Evolutionary conservation across 2,113 vertebrate species (phyloP), one percentile per base, ranked within the genome.

Genomic region (Xenopus laevis): DNA sequence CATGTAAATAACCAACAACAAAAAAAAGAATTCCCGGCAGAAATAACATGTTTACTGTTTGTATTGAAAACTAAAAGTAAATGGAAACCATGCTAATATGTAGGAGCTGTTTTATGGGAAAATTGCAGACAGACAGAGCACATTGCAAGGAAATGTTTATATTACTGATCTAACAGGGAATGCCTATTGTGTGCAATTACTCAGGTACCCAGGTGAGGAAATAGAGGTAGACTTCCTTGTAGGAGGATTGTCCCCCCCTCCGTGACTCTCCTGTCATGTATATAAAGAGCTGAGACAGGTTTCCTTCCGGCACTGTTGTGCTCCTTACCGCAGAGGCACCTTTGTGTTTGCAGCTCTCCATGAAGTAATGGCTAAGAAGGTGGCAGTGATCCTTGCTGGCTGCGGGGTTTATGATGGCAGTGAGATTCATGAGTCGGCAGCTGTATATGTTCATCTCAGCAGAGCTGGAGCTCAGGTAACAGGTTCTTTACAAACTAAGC

Each of bases 401-500:
- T 95, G 94, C 1, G 94, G 94, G 0, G 92, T 91, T 17, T 94
- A 92, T 33, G 93, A 95, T 0, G 94, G 94, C 58, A 93, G 90
- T 1, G 93, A 96, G 82, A 63, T 96, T 82, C 93, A 95, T 0
- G 94, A 95, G 84, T 86, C 92, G 1, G 94, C 94, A 0, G 94
- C 94, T 0, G 71, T 93, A 13, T 83, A 94, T 71, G 92, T 96
- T 58, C 93, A 95, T 15, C 89, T 96, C 81, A 95, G 94, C 80
- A 87, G 94, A 10, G 91, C 86, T 57, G 92, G 92, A 61, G 92
- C 91, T 23, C 88, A 95, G 90, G 94, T 95, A 87, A 82, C 10
- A 82, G 11, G 11, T 16, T 13, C 47, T 50, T 40, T 40, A 40
- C 33, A 40, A 40, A 40, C 0, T 5, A 71, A 15, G 58, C 17